Base-by-base conservation (phyloP, 92 coral and sea anemone species). In the Chrysogorgia sp. region DNA sequence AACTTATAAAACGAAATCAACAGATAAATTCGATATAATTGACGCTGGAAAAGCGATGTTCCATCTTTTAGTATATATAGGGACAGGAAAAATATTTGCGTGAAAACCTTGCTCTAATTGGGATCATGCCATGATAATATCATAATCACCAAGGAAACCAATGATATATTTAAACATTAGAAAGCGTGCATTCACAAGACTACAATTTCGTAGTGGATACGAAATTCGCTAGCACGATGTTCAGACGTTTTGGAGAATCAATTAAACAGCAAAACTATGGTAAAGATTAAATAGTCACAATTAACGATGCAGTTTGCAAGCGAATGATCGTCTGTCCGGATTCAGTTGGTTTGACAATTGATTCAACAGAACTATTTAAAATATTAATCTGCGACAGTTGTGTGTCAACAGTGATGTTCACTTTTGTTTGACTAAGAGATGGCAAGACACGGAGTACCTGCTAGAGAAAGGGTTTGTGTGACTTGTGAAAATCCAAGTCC, bases 401-500 rank as follows among this genome's bases (percentile, higher is more conserved):
- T 40, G 29, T 65, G 34, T 35, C 40, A n/a, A n/a, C 28, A 0
- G 12, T 20, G 3, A 64, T 1, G n/a, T 45, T 12, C 28, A 34
- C 31, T 33, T 64, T 64, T 64, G 40, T 1, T 19, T 64, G 26
- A 17, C 49, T 17, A 3, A 64, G 6, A 34, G 2, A 68, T 71
- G 78, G 78, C 63, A 55, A 30, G 43, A 34, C 31, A 31, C 13
- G 47, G 63, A 0, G 26, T 71, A 5, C 2, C 29, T 7, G 63
- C 45, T 30, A 40, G 78, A 50, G 78, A 71, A 22, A 12, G 78
- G 30, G 63, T 85, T 1, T 94, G 98, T 71, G 97, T 41, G 0
- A 92, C 97, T 7, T 94, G 98, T 43, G 85, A 76, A 25, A 67
- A 87, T 2, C 98, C 98, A 0, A 94, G 96, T 58, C 97, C 98